These are phyloP conservation scores for Morpho helenor DNA, from an alignment of 2,888 invertebrate genomes.

Conservation along the genomic window DNA sequence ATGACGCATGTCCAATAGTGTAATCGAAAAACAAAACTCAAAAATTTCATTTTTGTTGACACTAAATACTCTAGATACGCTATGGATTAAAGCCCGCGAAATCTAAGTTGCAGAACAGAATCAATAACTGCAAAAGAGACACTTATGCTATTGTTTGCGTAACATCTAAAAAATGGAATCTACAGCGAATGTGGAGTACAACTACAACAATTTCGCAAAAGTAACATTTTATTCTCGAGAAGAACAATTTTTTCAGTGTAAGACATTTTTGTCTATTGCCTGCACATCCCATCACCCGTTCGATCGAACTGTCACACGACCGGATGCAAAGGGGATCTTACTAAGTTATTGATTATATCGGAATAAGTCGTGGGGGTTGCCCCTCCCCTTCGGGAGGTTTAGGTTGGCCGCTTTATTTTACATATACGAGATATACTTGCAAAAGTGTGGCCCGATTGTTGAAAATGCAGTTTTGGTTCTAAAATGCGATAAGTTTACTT, in stretches of 20 bases:
- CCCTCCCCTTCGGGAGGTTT: slow-evolving; percentile 52
- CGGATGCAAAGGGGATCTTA: slow-evolving; percentile 79
- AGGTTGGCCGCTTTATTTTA: slow-evolving; percentile 78
- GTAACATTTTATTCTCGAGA: no score
- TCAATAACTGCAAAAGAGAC: no score
- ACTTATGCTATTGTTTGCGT: no score
- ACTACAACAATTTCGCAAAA: no score
- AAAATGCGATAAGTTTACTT: slow-evolving; percentile 9
- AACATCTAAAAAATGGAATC: no score
- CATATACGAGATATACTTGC: slow-evolving; percentile 77
- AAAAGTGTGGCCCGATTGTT: slow-evolving; percentile 41
- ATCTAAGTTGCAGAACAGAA: no score
- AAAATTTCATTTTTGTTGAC: no score
- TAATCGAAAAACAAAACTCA: no score
- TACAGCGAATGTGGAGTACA: no score
- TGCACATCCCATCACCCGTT: slow-evolving; percentile 30
- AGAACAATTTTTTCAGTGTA: not conserved
- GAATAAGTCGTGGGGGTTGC: slow-evolving; percentile 72
- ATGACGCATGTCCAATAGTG: no score
- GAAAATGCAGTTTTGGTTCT: slow-evolving; percentile 21
- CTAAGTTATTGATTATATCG: slow-evolving; percentile 80
- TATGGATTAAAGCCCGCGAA: no score
- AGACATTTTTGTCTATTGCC: slow-evolving; percentile 19
- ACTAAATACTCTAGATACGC: no score
- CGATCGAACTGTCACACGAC: slow-evolving; percentile 76